Evolutionary conservation across 2,888 invertebrate genomes (phyloP), one percentile per base, ranked within the genome.

Genomic region (Rhagonycha fulva): DNA sequence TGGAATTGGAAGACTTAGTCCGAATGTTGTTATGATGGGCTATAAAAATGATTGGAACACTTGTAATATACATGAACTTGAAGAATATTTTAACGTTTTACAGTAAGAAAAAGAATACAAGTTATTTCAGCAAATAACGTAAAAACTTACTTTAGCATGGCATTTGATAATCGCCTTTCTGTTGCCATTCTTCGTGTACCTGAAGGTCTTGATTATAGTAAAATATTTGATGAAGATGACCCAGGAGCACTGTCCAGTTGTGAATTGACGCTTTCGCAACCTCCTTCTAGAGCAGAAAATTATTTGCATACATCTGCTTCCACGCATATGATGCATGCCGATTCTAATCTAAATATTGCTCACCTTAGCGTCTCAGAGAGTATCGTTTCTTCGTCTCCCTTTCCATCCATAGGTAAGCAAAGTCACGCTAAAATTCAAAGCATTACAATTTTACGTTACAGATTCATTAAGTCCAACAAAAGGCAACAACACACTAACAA

Each of bases 11-110:
- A 95, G 96, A 86, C 90, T 99, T 78, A 91, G 94, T 68, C 98
- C 99, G 12, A 99, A 99, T 87, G 96, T 98, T 75, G 89, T 99
- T 68, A 91, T 99, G 84, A 94, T 99, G 92, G 99, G 99, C 3
- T 99, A 95, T 89, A 99, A 99, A 87, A 91, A 91, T 10, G 93
- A 98, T 86, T 99, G 99, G 99, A 89, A 90, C 72, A 91, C 90
- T 0, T 94, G 96, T 76, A 91, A 92, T 26, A 90, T 92, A 0
- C 89, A 91, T 12, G 94, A 96, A 79, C 91, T 98, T 9, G 90
- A 93, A n/a, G 93, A 95, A 3, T 99, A 99, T 88, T 98, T 99
- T 88, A 95, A 96, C 84, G 94, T 97, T 60, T 91, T 99, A 78
- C 97, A 98, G 98, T 98, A 87, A 93, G 95, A 90, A 10, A n/a